Base-by-base conservation (phyloP, 2,888 invertebrate genomes). In the Drosophila mulleri region DNA sequence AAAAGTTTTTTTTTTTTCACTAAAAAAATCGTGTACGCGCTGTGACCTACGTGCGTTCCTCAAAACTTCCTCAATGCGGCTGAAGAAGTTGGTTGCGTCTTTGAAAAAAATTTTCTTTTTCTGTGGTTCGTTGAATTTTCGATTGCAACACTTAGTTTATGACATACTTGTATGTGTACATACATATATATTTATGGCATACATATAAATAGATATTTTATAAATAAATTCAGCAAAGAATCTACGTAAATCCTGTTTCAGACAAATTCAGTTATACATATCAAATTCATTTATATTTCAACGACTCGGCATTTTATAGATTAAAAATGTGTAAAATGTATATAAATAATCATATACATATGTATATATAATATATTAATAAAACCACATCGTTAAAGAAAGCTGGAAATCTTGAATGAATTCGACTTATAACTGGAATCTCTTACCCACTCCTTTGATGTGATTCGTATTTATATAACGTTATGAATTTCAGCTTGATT, bases 1-100 rank as follows among this genome's bases (percentile, higher is more conserved):
- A 61, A 37, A 66, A 45, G 26, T n/a, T 64, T 26, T 61, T 66
- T 54, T 72, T 52, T 64, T 59, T 39, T 35, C 16, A 16, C 39
- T 5, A 26, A 26, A 26, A 54, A 78, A 81, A 68, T 78, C 78
- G 75, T 83, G 83, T 77, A 44, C 57, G 62, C 64, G 67, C 82
- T 77, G 58, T 87, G 85, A 84, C 80, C 88, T 87, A 83, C 88
- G 83, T 83, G 83, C 71, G 71, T 67, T 65, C 63, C 47, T 45
- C 52, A 48, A 47, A 66, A 68, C 71, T 75, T 84, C 83, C 82
- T 77, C 66, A 74, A 82, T 35, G 41, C 26, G 62, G 26, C 48
- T 44, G 45, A 54, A 32, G 32, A 8, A 11, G 23, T 57, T 48
- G 50, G 23, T 57, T 48, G 50, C 54, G 56, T 32, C 53, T 76